Conservation (phyloP, 92 coral and sea anemone species). For the Plumapathes pennacea region DNA sequence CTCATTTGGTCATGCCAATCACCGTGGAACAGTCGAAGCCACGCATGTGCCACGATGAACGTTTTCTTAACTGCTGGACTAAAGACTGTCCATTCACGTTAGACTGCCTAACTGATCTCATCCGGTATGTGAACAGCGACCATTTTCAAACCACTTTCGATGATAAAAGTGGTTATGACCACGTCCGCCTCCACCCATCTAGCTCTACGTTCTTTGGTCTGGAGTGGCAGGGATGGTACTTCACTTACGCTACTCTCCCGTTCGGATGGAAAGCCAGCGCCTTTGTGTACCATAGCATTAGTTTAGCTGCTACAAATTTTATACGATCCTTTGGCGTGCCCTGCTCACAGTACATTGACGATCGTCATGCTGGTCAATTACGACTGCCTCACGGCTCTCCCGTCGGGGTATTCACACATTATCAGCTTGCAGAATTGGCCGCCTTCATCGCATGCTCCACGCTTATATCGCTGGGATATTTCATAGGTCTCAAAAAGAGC, state of each 20-base stretch:
- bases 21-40: slow-evolving; percentile 20
- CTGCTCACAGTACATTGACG: slow-evolving; percentile 52
- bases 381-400: slow-evolving; percentile 1
- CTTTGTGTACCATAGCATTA: slow-evolving; percentile 35
- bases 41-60: slow-evolving; percentile 18
- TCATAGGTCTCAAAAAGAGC: slow-evolving; percentile 9
- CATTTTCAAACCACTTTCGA: slow-evolving; percentile 15
- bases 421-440: slow-evolving; percentile 33
- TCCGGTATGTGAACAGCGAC: slow-evolving; percentile 8
- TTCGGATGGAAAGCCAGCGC: slow-evolving; percentile 65
- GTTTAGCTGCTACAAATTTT: slow-evolving; percentile 31
- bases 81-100: slow-evolving; percentile 8
- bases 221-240: slow-evolving; percentile 43
- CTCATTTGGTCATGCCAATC: slow-evolving; percentile 19
- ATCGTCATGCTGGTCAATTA: slow-evolving; percentile 32
- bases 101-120: slow-evolving; percentile 2
- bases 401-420: neutral
- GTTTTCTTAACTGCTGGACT: slow-evolving; percentile 17
- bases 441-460: slow-evolving; percentile 31
- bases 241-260: slow-evolving; percentile 34
- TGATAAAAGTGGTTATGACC: slow-evolving; percentile 50
- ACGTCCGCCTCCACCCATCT: slow-evolving; percentile 23
- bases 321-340: slow-evolving; percentile 44
- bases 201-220: slow-evolving; percentile 43
- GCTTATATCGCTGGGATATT: slow-evolving; percentile 5